Evolutionary conservation across 2,888 invertebrate species (phyloP).

Genomic region (Acleris laterana): DNA sequence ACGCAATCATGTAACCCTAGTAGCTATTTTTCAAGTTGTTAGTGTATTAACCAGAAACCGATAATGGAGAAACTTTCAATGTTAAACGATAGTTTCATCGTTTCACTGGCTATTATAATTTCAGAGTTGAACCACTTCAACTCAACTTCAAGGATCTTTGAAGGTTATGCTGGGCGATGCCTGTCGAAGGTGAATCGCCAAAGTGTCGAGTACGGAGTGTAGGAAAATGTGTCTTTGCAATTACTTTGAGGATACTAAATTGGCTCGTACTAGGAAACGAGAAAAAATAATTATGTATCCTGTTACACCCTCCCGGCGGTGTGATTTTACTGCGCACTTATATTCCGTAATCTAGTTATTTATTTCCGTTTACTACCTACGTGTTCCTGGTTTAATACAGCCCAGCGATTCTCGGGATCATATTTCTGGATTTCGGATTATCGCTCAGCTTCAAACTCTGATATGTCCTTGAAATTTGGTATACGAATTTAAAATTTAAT

Average conservation of each 20-base stretch:
- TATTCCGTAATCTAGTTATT: neutral
- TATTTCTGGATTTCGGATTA: neutral
- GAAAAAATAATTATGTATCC: slow-evolving; percentile 25
- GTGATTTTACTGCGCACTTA: slow-evolving; percentile 18
- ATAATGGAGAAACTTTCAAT: slow-evolving; percentile 13
- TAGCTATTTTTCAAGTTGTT: neutral
- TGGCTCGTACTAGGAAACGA: slow-evolving; percentile 17
- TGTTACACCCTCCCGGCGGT: slow-evolving; percentile 18
- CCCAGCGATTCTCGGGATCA: neutral
- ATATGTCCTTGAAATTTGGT: too few relatives aligned
- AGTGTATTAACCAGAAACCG: neutral
- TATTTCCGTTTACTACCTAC: neutral
- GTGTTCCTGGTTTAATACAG: too few relatives aligned
- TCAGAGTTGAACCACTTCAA: neutral
- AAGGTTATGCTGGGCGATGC: neutral
- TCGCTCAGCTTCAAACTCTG: too few relatives aligned
- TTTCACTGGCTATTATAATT: neutral
- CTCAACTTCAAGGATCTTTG: neutral
- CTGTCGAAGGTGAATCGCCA: neutral
- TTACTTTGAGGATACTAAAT: slow-evolving; percentile 19
- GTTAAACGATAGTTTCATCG: neutral
- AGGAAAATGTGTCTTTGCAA: neutral
- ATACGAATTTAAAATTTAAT: too few relatives aligned
- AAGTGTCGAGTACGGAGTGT: neutral
- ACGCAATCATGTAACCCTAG: neutral